Evolutionary conservation across 1,140 invertebrate genomes (phyloP), one percentile per base, ranked within the genome.

Genomic region (Drosophila sp.): DNA sequence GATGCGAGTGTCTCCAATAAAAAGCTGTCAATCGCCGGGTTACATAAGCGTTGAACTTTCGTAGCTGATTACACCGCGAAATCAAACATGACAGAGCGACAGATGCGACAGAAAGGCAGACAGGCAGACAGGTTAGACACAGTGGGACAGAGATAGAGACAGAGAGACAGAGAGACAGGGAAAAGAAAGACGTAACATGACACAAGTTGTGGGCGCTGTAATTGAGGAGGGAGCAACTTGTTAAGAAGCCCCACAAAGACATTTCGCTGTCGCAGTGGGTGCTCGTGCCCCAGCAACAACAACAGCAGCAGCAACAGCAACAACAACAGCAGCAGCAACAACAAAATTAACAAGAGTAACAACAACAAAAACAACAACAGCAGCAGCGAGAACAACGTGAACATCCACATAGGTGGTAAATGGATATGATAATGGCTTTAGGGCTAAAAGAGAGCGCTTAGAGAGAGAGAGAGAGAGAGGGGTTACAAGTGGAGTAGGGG

Each of bases 221-320:
- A 48, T n/a, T n/a, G 16, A n/a, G 48, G 25, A 14, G n/a, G 50
- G 41, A 14, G 21, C 14, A 40, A 29, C 16, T 8, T 27, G 40
- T 29, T 41, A 43, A 72, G 72, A 78, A 78, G 76, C 72, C 72
- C 56, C 43, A 66, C 61, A 76, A 76, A 58, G 32, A 21, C 43
- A 13, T 13, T 13, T 50, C 25, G 38, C 14, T 51, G 43, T 48
- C 56, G 40, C 63, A 63, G 53, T 64, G 56, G 54, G 43, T 67
- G 64, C 51, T 11, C 45, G n/a, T 45, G 56, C 46, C 29, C 8
- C 18, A 4, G n/a, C 27, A 29, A 29, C 27, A 29, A 29, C 29
- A 32, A 21, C 11, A 13, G 16, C 25, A 41, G 41, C 43, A 13
- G 9, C 41, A 54, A 34, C 38, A 21, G 38, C 27, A 14, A 41